Evolutionary conservation across 2,113 vertebrate species (phyloP).

Genomic region (Elephas maximus): DNA sequence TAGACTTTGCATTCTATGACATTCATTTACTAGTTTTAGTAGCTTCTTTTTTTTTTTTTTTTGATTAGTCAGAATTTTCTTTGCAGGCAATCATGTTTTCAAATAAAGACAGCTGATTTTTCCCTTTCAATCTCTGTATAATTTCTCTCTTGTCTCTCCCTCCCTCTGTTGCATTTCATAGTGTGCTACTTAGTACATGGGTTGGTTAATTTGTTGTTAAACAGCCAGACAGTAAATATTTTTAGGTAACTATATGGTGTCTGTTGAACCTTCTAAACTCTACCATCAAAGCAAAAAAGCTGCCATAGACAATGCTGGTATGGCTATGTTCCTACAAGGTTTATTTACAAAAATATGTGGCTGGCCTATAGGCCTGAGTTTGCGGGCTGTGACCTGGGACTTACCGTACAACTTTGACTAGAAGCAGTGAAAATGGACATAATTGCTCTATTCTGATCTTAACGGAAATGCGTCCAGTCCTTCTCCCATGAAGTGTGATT

Average conservation of each 20-base stretch:
- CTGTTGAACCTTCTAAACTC: not conserved
- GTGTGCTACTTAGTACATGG: not conserved
- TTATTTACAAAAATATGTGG: not conserved
- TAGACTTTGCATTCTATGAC: not conserved
- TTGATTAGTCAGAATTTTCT: not conserved
- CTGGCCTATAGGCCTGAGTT: not conserved
- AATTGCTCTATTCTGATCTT: not conserved
- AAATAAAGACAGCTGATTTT: not conserved
- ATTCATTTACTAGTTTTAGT: not conserved
- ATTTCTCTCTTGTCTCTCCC: not conserved
- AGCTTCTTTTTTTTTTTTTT: not conserved
- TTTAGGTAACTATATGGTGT: not conserved
- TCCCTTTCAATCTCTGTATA: not conserved
- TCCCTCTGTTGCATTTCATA: not conserved
- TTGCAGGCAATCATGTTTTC: not conserved
- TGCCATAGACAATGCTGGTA: not conserved
- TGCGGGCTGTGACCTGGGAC: not conserved
- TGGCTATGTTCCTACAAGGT: not conserved
- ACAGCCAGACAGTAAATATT: not conserved
- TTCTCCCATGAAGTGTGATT: not conserved
- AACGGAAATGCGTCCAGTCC: not conserved
- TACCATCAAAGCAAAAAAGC: not conserved
- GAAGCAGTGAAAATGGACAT: not conserved
- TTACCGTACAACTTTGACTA: not conserved
- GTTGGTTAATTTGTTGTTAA: not conserved